Conservation (phyloP, 2,113 vertebrate genomes). For the Hylia prasina region DNA sequence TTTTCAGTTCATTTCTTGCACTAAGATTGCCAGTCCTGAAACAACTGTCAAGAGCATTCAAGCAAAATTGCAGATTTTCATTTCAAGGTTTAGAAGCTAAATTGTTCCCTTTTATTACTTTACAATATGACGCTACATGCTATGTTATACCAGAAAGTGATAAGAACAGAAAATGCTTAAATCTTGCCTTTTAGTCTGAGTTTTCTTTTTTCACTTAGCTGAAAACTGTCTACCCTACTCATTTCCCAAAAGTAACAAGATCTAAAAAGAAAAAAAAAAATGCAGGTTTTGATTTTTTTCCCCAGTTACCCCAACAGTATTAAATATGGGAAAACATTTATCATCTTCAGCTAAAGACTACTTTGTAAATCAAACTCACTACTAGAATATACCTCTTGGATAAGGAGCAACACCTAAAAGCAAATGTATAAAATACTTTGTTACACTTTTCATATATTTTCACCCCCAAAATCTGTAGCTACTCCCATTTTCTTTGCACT, state of each 20-base stretch:
- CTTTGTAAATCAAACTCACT: neutral
- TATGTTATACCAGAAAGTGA: neutral
- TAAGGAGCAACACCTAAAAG: neutral
- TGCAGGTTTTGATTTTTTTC: neutral
- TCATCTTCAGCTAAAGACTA: neutral
- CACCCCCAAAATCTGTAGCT: neutral
- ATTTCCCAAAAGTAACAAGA: neutral
- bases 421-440: neutral
- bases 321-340: neutral
- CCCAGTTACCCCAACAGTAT: neutral
- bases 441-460: neutral
- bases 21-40: constrained; percentile 18
- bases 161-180: neutral
- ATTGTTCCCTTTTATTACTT: constrained; percentile 21
- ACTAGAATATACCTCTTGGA: neutral
- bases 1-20: constrained; percentile 21
- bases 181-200: neutral
- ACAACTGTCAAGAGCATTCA: constrained; percentile 38
- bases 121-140: neutral
- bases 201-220: neutral
- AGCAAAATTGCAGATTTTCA: constrained; percentile 38
- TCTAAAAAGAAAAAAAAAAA: neutral
- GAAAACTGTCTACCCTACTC: neutral
- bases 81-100: constrained; percentile 37
- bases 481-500: neutral